Conservation (phyloP, 2,113 vertebrate species). For the Zosterops pallidus region DNA sequence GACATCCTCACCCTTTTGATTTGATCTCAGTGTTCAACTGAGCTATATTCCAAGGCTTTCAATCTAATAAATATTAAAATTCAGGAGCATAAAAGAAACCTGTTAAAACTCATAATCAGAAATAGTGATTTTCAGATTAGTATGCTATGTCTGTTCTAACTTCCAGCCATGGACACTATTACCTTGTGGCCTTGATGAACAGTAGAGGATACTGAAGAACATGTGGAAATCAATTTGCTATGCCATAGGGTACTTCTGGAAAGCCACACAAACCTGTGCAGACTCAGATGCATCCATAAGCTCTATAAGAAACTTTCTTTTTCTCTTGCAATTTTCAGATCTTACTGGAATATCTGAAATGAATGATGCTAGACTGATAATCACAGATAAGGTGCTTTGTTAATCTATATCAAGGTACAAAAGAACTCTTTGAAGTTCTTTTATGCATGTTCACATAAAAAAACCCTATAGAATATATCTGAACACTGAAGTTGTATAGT, state of each 20-base stretch:
- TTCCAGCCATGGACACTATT: not conserved
- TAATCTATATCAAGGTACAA: not conserved
- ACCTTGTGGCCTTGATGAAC: not conserved
- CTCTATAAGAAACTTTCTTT: not conserved
- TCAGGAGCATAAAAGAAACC: not conserved
- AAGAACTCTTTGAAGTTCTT: not conserved
- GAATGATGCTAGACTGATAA: not conserved
- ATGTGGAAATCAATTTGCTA: not conserved
- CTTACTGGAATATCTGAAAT: not conserved
- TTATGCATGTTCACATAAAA: not conserved
- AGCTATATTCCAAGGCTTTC: not conserved
- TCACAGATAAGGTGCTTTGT: not conserved
- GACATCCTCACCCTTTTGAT: not conserved
- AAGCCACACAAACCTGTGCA: not conserved
- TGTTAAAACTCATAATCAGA: not conserved
- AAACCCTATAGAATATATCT: not conserved
- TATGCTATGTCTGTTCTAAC: not conserved
- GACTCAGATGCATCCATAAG: not conserved
- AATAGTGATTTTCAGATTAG: not conserved
- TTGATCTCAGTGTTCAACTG: not conserved
- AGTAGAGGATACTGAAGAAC: not conserved
- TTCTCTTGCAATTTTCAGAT: not conserved
- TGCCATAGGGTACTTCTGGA: not conserved
- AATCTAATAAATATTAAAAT: not conserved
- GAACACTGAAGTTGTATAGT: not conserved